Evolutionary conservation across 2,113 vertebrate genomes (phyloP).

Genomic region (Mastomys coucha): DNA sequence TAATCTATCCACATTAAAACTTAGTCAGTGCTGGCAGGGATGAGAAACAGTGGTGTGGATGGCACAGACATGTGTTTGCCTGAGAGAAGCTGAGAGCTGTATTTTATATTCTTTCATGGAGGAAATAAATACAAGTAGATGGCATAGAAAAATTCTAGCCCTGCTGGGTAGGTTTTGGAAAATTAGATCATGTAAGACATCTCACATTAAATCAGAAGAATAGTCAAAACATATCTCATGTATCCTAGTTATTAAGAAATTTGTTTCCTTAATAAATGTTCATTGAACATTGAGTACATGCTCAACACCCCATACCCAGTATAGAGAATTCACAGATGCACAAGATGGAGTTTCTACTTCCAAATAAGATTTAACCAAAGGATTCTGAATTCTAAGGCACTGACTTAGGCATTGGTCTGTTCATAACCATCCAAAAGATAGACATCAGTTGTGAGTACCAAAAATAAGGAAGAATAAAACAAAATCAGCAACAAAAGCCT

Average conservation of each 20-base stretch:
- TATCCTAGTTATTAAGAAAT: not conserved
- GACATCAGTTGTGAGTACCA: conserved; percentile 2
- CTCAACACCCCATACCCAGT: not conserved
- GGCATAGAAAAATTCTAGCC: not conserved
- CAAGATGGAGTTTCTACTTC: not conserved
- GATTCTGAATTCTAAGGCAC: not conserved
- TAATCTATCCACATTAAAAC: conserved; percentile 5
- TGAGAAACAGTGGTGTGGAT: not conserved
- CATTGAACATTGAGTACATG: conserved; percentile 9
- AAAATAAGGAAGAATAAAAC: conserved; percentile 17
- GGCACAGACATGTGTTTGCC: not conserved
- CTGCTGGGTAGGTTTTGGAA: not conserved
- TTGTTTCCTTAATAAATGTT: conserved; percentile 29
- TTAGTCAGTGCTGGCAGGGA: conserved; percentile 17
- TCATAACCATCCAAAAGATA: not conserved
- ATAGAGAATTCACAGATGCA: not conserved
- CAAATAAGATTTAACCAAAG: not conserved
- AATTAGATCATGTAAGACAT: not conserved
- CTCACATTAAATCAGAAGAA: conserved; percentile 28
- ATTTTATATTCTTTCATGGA: not conserved
- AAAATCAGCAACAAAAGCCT: not conserved
- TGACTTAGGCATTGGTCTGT: not conserved
- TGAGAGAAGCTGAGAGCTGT: not conserved
- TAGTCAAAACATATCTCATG: not conserved
- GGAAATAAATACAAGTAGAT: not conserved